phyloP scores from a whole-genome alignment of 2,888 invertebrate species.

The Lepidocyrtoides sp. region DNA sequence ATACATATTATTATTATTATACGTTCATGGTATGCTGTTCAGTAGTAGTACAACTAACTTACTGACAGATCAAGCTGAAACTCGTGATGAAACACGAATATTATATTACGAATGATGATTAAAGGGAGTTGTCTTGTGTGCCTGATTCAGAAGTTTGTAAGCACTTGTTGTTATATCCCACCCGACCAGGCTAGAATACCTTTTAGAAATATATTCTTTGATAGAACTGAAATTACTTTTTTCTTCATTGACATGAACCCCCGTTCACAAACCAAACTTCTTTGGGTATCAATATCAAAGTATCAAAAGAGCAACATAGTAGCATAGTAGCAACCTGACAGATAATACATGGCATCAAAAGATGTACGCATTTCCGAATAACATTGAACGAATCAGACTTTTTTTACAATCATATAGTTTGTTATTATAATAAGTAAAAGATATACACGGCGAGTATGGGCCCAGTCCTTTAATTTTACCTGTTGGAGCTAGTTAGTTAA shows the following conservation, averaged over 20 bases:
- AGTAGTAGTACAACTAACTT: background rate
- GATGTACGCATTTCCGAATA: background rate
- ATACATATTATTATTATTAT: background rate
- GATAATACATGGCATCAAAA: background rate
- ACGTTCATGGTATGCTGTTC: background rate
- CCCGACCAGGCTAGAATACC: background rate
- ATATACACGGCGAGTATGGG: no score
- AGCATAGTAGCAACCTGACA: no score
- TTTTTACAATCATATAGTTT: background rate
- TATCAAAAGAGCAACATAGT: background rate
- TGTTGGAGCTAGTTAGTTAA: slow-evolving; percentile 35
- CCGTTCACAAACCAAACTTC: background rate
- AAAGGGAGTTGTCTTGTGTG: slow-evolving; percentile 73
- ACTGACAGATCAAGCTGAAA: slow-evolving; percentile 38
- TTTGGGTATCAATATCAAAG: no score
- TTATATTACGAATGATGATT: slow-evolving; percentile 55
- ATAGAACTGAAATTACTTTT: slow-evolving; percentile 7
- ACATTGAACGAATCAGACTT: background rate
- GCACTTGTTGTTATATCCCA: background rate
- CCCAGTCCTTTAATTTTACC: slow-evolving; percentile 14
- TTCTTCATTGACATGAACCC: background rate
- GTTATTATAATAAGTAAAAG: no score
- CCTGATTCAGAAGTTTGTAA: slow-evolving; percentile 39
- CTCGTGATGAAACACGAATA: slow-evolving; percentile 38
- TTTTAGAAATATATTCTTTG: background rate